Evolutionary conservation across 2,113 vertebrate genomes (phyloP).

Genomic region (Grammomys surdaster): DNA sequence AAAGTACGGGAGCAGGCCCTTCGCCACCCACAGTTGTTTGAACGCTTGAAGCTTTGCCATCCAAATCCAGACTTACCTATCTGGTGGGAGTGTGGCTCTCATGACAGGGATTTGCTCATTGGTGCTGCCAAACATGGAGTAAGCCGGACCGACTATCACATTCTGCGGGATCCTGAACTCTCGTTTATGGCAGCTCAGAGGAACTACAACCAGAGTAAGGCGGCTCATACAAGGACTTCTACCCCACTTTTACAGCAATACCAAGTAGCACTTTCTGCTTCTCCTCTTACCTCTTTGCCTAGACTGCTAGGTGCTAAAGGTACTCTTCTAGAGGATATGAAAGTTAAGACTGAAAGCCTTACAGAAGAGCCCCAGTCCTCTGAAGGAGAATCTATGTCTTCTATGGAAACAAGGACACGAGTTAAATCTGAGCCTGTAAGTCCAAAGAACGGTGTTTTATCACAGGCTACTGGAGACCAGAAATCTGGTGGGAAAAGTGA

Average conservation of each 20-base stretch:
- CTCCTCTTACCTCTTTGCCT: constrained; percentile 88
- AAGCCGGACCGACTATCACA: constrained; percentile 99
- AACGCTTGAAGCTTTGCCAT: constrained; percentile 95
- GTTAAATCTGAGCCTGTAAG: constrained; percentile 89
- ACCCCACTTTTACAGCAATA: constrained; percentile 91
- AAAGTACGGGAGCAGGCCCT: constrained; percentile 98
- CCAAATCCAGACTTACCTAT: constrained; percentile 95
- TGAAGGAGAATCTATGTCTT: constrained; percentile 90
- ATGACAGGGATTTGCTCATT: constrained; percentile 96
- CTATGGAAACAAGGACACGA: constrained; percentile 85
- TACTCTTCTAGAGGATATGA: constrained; percentile 86
- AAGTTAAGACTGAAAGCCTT: constrained; percentile 86
- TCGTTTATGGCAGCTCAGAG: constrained; percentile 96
- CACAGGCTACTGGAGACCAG: constrained; percentile 88
- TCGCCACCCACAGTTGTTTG: constrained; percentile 93
- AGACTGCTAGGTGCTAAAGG: constrained; percentile 87
- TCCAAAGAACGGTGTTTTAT: constrained; percentile 87
- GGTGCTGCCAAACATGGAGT: constrained; percentile 98
- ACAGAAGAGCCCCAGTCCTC: constrained; percentile 92
- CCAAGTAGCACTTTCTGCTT: constrained; percentile 88
- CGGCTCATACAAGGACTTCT: constrained; percentile 88
- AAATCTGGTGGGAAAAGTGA: constrained; percentile 87
- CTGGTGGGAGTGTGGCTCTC: constrained; percentile 97
- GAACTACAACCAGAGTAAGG: constrained; percentile 95
- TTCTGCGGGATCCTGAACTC: constrained; percentile 97